These are phyloP conservation scores for Pseudomugil gertrudae DNA, from an alignment of 2,797 vertebrate genomes.

Conservation along the genomic window DNA sequence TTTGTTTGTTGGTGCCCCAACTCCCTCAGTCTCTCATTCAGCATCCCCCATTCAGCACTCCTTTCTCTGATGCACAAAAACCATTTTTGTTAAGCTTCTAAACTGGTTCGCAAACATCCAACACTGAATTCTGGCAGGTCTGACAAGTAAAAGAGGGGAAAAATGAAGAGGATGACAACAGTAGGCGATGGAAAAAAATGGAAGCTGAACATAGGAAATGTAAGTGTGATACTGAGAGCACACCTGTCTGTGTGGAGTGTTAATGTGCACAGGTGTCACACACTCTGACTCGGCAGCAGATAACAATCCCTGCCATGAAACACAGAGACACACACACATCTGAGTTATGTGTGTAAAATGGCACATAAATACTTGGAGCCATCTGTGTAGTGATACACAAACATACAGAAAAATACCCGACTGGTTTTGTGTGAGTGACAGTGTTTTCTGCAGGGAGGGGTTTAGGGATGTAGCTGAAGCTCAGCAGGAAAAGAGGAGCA, in stretches of 20 bases:
- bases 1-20: slow-evolving; percentile 55
- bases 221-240: slow-evolving; percentile 37
- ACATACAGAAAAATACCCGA: neutral
- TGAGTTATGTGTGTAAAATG: slow-evolving; percentile 9
- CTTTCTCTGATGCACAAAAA: slow-evolving; percentile 29
- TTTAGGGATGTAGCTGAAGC: neutral
- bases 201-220: slow-evolving; percentile 14
- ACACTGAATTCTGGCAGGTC: slow-evolving; percentile 18
- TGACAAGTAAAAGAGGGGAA: slow-evolving; percentile 10
- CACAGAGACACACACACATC: slow-evolving; percentile 21
- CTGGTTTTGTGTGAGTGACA: neutral
- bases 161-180: slow-evolving; percentile 1
- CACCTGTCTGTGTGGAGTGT: slow-evolving; percentile 43
- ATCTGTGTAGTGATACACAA: neutral
- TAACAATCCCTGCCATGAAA: slow-evolving; percentile 6
- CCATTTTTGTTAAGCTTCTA: slow-evolving; percentile 47
- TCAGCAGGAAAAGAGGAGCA: neutral
- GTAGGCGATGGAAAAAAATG: slow-evolving; percentile 16
- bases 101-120: slow-evolving; percentile 16
- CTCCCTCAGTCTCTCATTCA: slow-evolving; percentile 39
- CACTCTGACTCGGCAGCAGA: slow-evolving; percentile 27
- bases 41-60: slow-evolving; percentile 33
- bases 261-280: slow-evolving; percentile 58
- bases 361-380: slow-evolving; percentile 1
- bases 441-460: neutral